Base-by-base conservation (phyloP, 2,888 invertebrate genomes). In the Argynnis bischoffii region DNA sequence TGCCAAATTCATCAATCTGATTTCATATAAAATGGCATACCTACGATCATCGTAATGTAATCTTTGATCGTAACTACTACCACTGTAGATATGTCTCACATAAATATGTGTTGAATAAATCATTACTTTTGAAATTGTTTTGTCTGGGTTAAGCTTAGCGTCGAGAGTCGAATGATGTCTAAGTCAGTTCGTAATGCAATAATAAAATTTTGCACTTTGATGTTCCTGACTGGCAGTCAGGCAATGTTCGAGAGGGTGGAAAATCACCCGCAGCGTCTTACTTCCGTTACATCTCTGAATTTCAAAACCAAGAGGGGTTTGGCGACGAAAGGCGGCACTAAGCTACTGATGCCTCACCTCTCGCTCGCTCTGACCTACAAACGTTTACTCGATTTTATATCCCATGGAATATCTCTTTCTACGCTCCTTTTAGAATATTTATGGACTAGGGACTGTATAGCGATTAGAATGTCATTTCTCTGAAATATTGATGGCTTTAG, bases 401-500 rank as follows among this genome's bases (percentile, higher is more conserved):
- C 78, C 79, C 69, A 70, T 78, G 82, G 84, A 85, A 70, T 70
- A 68, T 86, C 88, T 85, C 88, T 89, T 87, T 87, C 81, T 83
- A 81, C 77, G 76, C 74, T 77, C 79, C 81, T 82, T 77, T 86
- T 89, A 78, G 79, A 91, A 90, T 90, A 92, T 92, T 92, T 88
- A 92, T 88, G 81, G 79, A 78, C 75, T 74, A 81, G 82, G 83
- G 84, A 81, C 81, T 80, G 78, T 77, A 76, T 78, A 77, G 79
- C 88, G 88, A 90, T 90, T 88, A 89, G 86, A 87, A 88, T 84
- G 84, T 83, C 84, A 82, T 90, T 87, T 86, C 84, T 85, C 83
- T 81, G 81, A 83, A 83, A 82, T 82, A 83, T 84, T 81, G 82
- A 81, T 81, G 79, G 80, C 76, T 79, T 81, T 79, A 80, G 79